phyloP scores from a whole-genome alignment of 2,888 invertebrate species.

The Agrochola lychnidis region DNA sequence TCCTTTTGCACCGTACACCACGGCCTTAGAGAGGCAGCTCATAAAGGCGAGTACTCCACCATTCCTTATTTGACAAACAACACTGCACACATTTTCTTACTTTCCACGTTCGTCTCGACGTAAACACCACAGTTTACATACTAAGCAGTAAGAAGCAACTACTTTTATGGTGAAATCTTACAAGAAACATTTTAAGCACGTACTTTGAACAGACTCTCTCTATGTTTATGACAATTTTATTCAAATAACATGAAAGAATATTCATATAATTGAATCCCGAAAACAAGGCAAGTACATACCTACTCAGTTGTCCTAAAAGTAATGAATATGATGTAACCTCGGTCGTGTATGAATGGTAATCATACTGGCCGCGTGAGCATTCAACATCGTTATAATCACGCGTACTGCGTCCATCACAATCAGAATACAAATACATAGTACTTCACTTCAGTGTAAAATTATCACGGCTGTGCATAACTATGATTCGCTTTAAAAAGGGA shows the following conservation, averaged over 20 bases:
- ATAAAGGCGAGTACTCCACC: constrained; percentile 65
- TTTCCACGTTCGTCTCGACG: constrained; percentile 65
- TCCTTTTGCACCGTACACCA: constrained; percentile 61
- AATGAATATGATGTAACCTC: constrained; percentile 7
- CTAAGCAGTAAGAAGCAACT: constrained; percentile 53
- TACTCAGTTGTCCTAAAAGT: not conserved
- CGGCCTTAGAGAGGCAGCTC: constrained; percentile 58
- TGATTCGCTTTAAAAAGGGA: not conserved
- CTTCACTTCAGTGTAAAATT: constrained; percentile 4
- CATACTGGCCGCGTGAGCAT: constrained; percentile 11
- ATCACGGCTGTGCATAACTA: not conserved
- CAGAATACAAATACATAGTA: constrained; percentile 28
- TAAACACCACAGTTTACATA: constrained; percentile 69
- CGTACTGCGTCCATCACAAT: constrained; percentile 10
- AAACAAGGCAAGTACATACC: not conserved
- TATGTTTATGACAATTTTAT: constrained; percentile 36
- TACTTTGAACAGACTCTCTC: constrained; percentile 41
- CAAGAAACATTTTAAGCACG: constrained; percentile 49
- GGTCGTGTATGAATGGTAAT: constrained; percentile 3
- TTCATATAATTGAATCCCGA: not conserved
- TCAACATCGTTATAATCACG: constrained; percentile 26
- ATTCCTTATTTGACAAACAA: constrained; percentile 74
- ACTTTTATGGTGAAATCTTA: constrained; percentile 62
- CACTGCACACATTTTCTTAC: constrained; percentile 70
- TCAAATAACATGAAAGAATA: not conserved